phyloP scores from a whole-genome alignment of 2,888 invertebrate genomes.

The Hartigia nigra region DNA sequence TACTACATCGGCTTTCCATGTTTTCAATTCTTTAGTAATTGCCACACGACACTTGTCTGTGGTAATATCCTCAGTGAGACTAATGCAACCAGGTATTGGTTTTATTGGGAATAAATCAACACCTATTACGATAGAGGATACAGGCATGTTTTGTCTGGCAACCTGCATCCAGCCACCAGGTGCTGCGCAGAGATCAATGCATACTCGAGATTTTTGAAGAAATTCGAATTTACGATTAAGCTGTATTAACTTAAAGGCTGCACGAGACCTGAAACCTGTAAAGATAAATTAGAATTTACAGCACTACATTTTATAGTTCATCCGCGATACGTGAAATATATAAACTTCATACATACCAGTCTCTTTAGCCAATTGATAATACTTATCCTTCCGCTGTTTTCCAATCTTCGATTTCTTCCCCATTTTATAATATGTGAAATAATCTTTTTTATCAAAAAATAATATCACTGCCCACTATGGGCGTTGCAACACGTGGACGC shows the following conservation, averaged over 20 bases:
- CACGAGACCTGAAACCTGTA: constrained; percentile 93
- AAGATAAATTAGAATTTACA: constrained; percentile 22
- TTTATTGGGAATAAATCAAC: constrained; percentile 97
- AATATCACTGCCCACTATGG: neutral
- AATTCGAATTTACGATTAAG: constrained; percentile 97
- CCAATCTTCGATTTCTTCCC: constrained; percentile 96
- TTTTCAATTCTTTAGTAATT: constrained; percentile 86
- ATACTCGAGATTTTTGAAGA: constrained; percentile 94
- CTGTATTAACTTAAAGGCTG: constrained; percentile 99
- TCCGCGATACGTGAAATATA: neutral
- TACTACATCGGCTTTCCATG: constrained; percentile 97
- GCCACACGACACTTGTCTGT: constrained; percentile 90
- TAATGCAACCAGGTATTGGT: constrained; percentile 89
- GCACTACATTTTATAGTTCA: neutral
- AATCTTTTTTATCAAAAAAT: neutral
- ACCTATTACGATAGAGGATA: constrained; percentile 93
- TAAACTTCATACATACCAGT: constrained; percentile 76
- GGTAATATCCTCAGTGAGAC: constrained; percentile 94
- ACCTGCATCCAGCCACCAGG: constrained; percentile 99
- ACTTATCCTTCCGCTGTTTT: constrained; percentile 98
- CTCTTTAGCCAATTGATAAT: constrained; percentile 98
- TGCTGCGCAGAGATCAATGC: constrained; percentile 98
- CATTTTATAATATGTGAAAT: constrained; percentile 71
- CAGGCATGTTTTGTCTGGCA: constrained; percentile 96
- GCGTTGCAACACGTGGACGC: neutral